Evolutionary conservation across 1,140 invertebrate species (phyloP).

Genomic region (Diachasma alloeum): DNA sequence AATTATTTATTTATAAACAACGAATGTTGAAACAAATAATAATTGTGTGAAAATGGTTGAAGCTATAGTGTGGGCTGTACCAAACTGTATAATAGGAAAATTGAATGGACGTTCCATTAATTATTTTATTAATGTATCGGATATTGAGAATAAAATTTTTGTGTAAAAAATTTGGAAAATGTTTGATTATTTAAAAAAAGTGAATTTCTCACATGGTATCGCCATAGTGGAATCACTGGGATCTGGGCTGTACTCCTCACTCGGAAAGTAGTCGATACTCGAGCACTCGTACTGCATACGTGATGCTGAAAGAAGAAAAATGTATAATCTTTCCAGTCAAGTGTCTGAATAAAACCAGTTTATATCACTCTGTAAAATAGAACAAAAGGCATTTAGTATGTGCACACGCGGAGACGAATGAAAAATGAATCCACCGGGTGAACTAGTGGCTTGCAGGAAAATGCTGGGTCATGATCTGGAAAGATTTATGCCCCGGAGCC

Average conservation of each 20-base stretch:
- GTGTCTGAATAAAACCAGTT: slow-evolving; percentile 3
- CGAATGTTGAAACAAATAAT: too few species aligned
- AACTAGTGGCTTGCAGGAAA: neutral
- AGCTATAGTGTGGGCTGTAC: too few species aligned
- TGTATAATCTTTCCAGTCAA: slow-evolving; percentile 1
- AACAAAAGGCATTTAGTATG: neutral
- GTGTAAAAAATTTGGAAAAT: neutral
- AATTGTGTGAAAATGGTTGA: too few species aligned
- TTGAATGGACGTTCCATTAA: too few species aligned
- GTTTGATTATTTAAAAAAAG: neutral
- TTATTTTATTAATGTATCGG: neutral
- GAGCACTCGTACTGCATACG: slow-evolving; percentile 72
- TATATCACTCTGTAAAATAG: slow-evolving; percentile 10
- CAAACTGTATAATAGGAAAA: too few species aligned
- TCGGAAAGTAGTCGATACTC: slow-evolving; percentile 86
- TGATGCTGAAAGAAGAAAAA: neutral
- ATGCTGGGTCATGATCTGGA: slow-evolving; percentile 3
- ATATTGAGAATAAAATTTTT: neutral
- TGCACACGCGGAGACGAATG: slow-evolving; percentile 11
- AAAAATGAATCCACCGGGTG: slow-evolving; percentile 4
- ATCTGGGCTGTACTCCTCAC: slow-evolving; percentile 85
- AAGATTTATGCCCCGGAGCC: slow-evolving; percentile 9
- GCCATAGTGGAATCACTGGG: slow-evolving; percentile 86
- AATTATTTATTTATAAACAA: too few species aligned
- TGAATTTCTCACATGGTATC: slow-evolving; percentile 80